These are phyloP conservation scores for Callosobruchus maculatus DNA, from an alignment of 2,888 invertebrate genomes.

Conservation along the genomic window DNA sequence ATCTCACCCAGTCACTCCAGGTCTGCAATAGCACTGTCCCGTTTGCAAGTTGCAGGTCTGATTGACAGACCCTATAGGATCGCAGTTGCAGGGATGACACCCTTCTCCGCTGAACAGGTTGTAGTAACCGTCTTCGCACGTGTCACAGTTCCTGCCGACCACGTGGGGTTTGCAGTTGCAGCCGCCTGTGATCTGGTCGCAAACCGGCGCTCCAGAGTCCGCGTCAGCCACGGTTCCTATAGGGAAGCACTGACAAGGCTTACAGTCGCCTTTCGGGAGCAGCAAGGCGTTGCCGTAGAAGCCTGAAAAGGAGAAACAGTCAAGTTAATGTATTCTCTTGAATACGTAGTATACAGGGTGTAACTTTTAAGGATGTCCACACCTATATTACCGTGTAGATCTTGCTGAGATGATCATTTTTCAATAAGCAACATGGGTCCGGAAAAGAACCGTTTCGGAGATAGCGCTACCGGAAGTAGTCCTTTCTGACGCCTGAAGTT, in stretches of 20 bases:
- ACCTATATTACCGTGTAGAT: too few relatives aligned
- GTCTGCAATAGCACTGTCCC: slow-evolving; percentile 88
- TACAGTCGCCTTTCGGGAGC: slow-evolving; percentile 86
- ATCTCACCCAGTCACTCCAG: slow-evolving; percentile 79
- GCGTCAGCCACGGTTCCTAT: slow-evolving; percentile 75
- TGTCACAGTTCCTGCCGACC: slow-evolving; percentile 76
- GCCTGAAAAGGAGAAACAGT: slow-evolving; percentile 49
- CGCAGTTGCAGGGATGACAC: slow-evolving; percentile 86
- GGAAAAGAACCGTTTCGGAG: too few relatives aligned
- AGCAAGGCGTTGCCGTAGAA: slow-evolving; percentile 93
- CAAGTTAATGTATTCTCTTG: too few relatives aligned
- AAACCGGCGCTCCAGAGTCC: slow-evolving; percentile 66
- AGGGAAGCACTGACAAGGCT: slow-evolving; percentile 83
- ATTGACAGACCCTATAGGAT: slow-evolving; percentile 82
- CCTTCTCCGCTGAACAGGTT: slow-evolving; percentile 82
- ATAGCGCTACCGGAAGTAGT: too few relatives aligned
- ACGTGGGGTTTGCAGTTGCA: slow-evolving; percentile 81
- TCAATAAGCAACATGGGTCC: too few relatives aligned
- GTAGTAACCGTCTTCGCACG: slow-evolving; percentile 81
- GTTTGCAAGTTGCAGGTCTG: slow-evolving; percentile 74
- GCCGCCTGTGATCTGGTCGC: slow-evolving; percentile 77
- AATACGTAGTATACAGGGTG: too few relatives aligned
- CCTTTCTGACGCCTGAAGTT: too few relatives aligned
- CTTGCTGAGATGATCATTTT: too few relatives aligned
- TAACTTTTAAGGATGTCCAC: too few relatives aligned